Base-by-base conservation (phyloP, 2,113 vertebrate species). In the Planiliza haematocheilus region DNA sequence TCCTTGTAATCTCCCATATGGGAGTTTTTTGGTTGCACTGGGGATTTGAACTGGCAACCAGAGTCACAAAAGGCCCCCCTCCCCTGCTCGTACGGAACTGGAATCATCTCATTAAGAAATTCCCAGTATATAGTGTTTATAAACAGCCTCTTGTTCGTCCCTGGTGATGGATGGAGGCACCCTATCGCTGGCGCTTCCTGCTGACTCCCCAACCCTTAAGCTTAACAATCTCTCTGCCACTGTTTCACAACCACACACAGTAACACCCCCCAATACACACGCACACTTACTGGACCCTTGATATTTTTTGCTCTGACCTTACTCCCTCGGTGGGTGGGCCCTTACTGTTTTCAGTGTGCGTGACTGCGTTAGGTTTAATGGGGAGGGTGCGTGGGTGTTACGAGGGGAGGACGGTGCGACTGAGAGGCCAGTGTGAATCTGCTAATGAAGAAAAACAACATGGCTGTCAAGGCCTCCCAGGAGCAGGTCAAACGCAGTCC, bases 61-160 rank as follows among this genome's bases (percentile, higher is more conserved):
- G 13, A 74, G 24, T 21, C 61, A 62, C 55, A 51, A 8, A 36
- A 11, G 52, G 18, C 20, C 41, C 52, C 41, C 16, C 8, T 18
- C 36, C 11, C 10, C 30, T 38, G 10, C 53, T 41, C 13, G 12
- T 11, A 78, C 2, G 41, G 13, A 82, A 73, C 76, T 81, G 69
- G 45, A 84, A 57, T 59, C 38, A 13, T 73, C 92, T 94, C 91
- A 94, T 94, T 94, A 94, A 88, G 63, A 91, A 85, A 94, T 93
- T 94, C 93, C 92, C 94, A 83, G 84, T 74, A 81, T 72, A 24
- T 71, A 39, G 79, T 91, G 88, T 93, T 92, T 93, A 93, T 94
- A 94, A 93, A 94, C 91, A 93, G 91, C 82, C 73, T 89, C 82
- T 83, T 69, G 74, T 89, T 90, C 88, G 63, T 82, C 68, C 70